Evolutionary conservation across 2,888 invertebrate species (phyloP), one percentile per base, ranked within the genome.

Genomic region (Rhodophaea formosa): DNA sequence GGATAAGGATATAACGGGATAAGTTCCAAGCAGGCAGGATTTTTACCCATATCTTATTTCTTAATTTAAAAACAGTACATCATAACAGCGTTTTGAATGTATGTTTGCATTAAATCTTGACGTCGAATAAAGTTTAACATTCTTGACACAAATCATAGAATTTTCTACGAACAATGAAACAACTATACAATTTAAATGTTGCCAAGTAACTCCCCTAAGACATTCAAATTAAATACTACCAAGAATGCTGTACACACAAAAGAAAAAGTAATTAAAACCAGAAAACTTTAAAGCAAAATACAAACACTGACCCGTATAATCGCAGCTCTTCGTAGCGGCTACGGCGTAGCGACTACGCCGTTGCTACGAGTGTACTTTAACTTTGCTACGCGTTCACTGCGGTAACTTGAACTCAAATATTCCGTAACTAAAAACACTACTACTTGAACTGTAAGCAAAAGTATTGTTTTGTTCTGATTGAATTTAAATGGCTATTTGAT

Each of bases 301-400:
- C 53, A 30, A 53, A 53, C 53, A 53, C 53, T 30, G 43, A 53
- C 53, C 53, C 43, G 30, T 43, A 53, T n/a, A 53, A 29, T 55
- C 54, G 32, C 30, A 45, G 45, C 45, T 8, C 15, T 55, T 54
- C 54, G 54, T 55, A 55, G 55, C 55, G 12, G 39, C 56, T 56
- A 56, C 47, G 56, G 8, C 56, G 56, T 39, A 39, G 47, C 16
- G 12, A 17, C 55, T 56, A 53, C 53, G 43, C 29, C 53, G 51
- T 51, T 15, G 44, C 43, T 54, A 12, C 46, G 17, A 46, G 46
- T 46, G 46, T 39, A 39, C 39, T 51, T 51, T 39, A 51, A 51
- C 32, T 51, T 51, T 35, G 51, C 53, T 43, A 53, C 53, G 39
- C 23, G 42, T 14, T 53, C 42, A 3, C 42, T 23, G 29, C 43